A percentile compares a stretch with the other conserved stretches of the same genome.
These are phyloP conservation scores for Trichonephila inaurata DNA, from an alignment of 1,140 invertebrate species.

Conservation along the genomic window DNA sequence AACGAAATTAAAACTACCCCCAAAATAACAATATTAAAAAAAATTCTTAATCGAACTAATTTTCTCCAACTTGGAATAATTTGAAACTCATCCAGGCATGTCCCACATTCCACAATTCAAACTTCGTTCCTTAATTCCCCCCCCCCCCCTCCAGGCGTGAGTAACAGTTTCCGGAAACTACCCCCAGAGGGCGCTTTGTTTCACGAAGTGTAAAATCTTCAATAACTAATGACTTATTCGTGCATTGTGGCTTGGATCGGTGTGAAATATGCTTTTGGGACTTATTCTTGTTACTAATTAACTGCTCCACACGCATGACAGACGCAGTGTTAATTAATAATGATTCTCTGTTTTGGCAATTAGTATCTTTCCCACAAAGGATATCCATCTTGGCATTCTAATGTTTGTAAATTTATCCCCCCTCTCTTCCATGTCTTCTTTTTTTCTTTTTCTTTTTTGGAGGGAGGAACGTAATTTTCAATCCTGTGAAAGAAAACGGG, in stretches of 20 bases:
- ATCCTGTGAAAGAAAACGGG: background rate
- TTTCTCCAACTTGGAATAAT: constrained; percentile 14
- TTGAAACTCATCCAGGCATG: background rate
- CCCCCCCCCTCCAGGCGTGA: background rate
- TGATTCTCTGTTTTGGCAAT: constrained; percentile 53
- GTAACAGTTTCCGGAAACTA: constrained; percentile 20
- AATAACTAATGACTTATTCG: constrained; percentile 66
- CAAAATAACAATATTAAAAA: background rate
- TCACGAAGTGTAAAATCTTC: constrained; percentile 40
- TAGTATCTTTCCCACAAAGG: constrained; percentile 6
- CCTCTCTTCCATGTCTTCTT: background rate
- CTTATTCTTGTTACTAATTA: constrained; percentile 59
- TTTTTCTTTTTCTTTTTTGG: background rate
- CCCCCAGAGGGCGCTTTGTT: constrained; percentile 37
- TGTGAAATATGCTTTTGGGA: constrained; percentile 56
- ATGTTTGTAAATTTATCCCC: constrained; percentile 37
- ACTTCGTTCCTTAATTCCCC: background rate
- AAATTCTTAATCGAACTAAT: constrained; percentile 17
- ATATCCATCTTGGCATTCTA: background rate
- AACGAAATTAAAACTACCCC: background rate
- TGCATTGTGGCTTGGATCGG: constrained; percentile 21
- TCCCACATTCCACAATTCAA: background rate
- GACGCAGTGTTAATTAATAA: constrained; percentile 53
- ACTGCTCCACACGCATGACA: constrained; percentile 39
- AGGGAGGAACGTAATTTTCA: background rate